Base-by-base conservation (phyloP, 2,888 invertebrate genomes). In the Lamproptera curius region DNA sequence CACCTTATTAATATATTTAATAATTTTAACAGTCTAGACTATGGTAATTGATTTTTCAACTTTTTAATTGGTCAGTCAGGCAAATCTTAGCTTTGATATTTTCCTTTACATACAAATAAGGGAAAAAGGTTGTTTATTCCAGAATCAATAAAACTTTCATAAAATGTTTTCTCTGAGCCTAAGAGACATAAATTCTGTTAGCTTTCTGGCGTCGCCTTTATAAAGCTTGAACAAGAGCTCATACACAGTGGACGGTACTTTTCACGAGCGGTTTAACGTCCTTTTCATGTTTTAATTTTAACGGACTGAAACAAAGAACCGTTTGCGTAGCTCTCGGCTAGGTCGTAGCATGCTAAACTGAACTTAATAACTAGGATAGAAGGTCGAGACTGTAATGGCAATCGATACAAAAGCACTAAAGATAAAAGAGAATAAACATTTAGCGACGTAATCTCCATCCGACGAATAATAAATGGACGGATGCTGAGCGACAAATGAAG, bases 201-300 rank as follows among this genome's bases (percentile, higher is more conserved):
- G n/a, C n/a, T n/a, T n/a, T n/a, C n/a, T n/a, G n/a, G n/a, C n/a
- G n/a, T n/a, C n/a, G n/a, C n/a, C n/a, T n/a, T n/a, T n/a, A n/a
- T n/a, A n/a, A n/a, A n/a, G n/a, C n/a, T n/a, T n/a, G n/a, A n/a
- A n/a, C n/a, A n/a, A n/a, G n/a, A n/a, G n/a, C n/a, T n/a, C n/a
- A n/a, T n/a, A n/a, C n/a, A 11, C 5, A 31, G 11, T 31, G 31
- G 13, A 2, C n/a, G n/a, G 4, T n/a, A 31, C 31, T 31, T 31
- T 31, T 11, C 31, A 26, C 35, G 31, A 15, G 37, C 36, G 11
- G 31, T 42, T 48, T 48, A 39, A 48, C 34, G 42, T 38, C 15
- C 38, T 34, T 48, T 48, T 48, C 33, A 48, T 42, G 48, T 48
- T 43, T 42, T 20, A n/a, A 42, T 42, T 42, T 41, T 42, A 42